Evolutionary conservation across 1,140 invertebrate species (phyloP).

Genomic region (Drosophila micromelanica): DNA sequence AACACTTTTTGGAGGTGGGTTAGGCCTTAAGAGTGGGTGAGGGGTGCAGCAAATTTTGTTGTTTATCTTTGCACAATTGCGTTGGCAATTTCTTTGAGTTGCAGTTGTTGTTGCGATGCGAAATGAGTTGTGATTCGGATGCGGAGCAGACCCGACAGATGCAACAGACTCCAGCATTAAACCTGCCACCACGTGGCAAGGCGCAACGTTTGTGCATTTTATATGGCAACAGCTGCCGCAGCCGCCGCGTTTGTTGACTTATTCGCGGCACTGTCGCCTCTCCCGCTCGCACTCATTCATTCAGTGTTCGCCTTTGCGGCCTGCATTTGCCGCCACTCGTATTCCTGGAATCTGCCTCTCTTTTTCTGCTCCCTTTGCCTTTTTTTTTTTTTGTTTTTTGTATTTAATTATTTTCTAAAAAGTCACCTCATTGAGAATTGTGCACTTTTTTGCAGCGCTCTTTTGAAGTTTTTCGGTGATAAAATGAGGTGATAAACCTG

Average conservation of each 20-base stretch:
- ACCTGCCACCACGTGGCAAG: background rate
- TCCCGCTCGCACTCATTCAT: background rate
- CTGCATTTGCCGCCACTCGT: background rate
- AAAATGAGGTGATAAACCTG: slow-evolving; percentile 81
- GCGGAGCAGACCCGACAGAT: slow-evolving; percentile 31
- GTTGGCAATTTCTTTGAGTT: slow-evolving; percentile 78
- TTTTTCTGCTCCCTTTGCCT: slow-evolving; percentile 11
- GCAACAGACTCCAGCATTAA: background rate
- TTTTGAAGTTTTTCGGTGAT: slow-evolving; percentile 57
- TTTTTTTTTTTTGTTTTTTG: slow-evolving; percentile 41
- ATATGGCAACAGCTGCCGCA: slow-evolving; percentile 63
- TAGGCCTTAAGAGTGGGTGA: background rate
- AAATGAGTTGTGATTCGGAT: slow-evolving; percentile 84
- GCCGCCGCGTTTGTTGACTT: slow-evolving; percentile 67
- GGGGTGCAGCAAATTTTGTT: slow-evolving; percentile 76
- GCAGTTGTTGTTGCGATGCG: slow-evolving; percentile 42
- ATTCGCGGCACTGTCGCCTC: slow-evolving; percentile 60
- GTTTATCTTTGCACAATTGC: slow-evolving; percentile 83
- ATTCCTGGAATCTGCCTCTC: slow-evolving; percentile 12
- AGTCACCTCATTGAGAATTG: slow-evolving; percentile 57
- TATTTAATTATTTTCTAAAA: slow-evolving; percentile 74
- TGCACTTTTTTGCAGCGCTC: slow-evolving; percentile 38
- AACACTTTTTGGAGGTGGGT: slow-evolving; percentile 42
- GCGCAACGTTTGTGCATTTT: slow-evolving; percentile 75
- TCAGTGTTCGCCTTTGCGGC: slow-evolving; percentile 18